Evolutionary conservation across 1,140 invertebrate genomes (phyloP), one percentile per base, ranked within the genome.

Genomic region (Brachionus asplanchnoidis): DNA sequence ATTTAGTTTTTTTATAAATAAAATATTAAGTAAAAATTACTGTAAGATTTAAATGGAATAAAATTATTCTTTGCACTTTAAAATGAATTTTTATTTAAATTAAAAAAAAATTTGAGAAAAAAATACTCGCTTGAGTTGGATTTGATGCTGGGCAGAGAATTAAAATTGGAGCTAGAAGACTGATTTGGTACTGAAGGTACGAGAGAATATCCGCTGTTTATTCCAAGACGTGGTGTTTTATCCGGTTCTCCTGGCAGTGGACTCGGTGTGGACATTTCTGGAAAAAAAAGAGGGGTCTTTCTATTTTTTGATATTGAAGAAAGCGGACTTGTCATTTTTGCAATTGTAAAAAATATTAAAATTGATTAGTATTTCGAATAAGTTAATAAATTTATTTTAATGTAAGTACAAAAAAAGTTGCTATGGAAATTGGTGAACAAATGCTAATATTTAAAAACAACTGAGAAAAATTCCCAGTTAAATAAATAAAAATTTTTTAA

Each of bases 321-420:
- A 28, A 77, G 23, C 3, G 73, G 73, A 77, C 73, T 77, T 36
- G 73, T 50, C 73, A 77, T 75, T 5, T 44, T 75, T 44, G n/a
- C n/a, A 56, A 20, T 7, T 7, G 6, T 7, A 20, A 1, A 20
- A 3, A 23, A 20, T 4, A 20, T 8, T 5, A 23, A 23, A 56
- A 20, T 56, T 32, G 28, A 32, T 4, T 7, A 17, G 7, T 56
- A 56, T 56, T 56, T 56, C 6, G 3, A 3, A 56, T 23, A 20
- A 23, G 1, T 20, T 0, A 20, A 7, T 23, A 20, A 56, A 56
- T 20, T 56, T n/a, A 6, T 56, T 56, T 56, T 17, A 56, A 20
- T 56, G 53, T 20, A 20, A 56, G 17, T 23, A 56, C 17, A 5
- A 56, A 56, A 56, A 56, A 17, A 20, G 53, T 56, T 56, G 17